phyloP scores from a whole-genome alignment of 1,140 invertebrate genomes.

The Steinernema feltiae region DNA sequence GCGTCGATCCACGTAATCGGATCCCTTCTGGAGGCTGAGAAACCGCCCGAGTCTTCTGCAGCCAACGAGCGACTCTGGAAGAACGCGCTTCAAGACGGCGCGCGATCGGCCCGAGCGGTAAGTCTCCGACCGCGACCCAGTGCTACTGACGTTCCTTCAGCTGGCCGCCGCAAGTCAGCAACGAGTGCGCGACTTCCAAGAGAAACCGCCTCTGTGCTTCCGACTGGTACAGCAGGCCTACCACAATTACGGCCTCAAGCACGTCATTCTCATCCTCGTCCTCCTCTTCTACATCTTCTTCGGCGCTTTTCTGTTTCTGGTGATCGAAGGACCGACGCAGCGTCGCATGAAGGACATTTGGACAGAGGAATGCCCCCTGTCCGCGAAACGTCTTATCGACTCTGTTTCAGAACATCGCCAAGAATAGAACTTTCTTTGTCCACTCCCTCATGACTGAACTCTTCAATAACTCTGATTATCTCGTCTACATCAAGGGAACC shows the following conservation, averaged over 20 bases:
- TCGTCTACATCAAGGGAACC: conserved; percentile 37
- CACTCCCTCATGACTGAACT: conserved; percentile 20
- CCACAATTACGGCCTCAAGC: conserved; percentile 35
- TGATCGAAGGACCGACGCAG: conserved; percentile 32
- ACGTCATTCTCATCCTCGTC: conserved; percentile 26
- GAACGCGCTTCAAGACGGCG: not conserved
- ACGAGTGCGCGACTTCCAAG: conserved; percentile 23
- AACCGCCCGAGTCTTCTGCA: not conserved
- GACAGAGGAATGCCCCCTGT: conserved; percentile 5
- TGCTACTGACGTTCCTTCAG: not conserved
- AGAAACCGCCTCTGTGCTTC: conserved; percentile 30
- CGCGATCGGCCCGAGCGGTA: not conserved
- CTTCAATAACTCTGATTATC: conserved; percentile 35
- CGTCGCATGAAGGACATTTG: conserved; percentile 20
- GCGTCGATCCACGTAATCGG: conserved; percentile 3
- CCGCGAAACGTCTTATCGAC: not conserved
- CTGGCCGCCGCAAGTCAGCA: conserved; percentile 21
- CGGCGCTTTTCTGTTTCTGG: conserved; percentile 29
- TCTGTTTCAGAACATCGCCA: conserved; percentile 18
- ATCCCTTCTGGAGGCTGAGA: not conserved
- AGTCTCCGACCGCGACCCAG: too few species aligned
- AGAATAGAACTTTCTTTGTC: conserved; percentile 23
- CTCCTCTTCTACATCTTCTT: conserved; percentile 28
- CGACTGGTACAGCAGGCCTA: conserved; percentile 24
- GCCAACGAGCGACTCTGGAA: not conserved